Percentiles rank a stretch among this genome's conserved stretches.
Conservation (phyloP, 2,888 invertebrate genomes). For the Myopa testacea region DNA sequence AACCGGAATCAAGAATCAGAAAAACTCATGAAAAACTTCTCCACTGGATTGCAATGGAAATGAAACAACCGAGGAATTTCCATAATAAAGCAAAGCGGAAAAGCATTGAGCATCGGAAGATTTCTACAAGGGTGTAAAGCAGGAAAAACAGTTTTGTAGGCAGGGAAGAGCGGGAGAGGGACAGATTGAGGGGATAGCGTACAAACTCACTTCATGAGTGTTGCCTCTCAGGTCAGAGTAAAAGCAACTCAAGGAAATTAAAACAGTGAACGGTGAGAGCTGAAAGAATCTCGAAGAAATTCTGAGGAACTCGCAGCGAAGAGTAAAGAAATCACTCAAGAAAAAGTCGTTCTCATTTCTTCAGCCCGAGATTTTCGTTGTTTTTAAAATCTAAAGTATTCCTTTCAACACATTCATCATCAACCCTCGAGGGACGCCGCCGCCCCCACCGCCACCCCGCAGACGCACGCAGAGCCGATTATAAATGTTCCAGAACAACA, state of each 20-base stretch:
- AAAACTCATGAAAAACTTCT: slow-evolving; percentile 53
- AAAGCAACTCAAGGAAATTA: not conserved
- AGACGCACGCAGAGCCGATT: slow-evolving; percentile 39
- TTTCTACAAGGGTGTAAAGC: slow-evolving; percentile 27
- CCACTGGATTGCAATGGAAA: slow-evolving; percentile 57
- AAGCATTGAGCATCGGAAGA: slow-evolving; percentile 36
- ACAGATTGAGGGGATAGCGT: not conserved
- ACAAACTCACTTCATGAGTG: not conserved
- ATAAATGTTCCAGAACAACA: slow-evolving; percentile 66
- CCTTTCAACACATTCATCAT: not conserved
- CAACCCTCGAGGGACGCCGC: slow-evolving; percentile 47
- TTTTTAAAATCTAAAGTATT: not conserved
- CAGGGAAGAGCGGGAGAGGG: not conserved
- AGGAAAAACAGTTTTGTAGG: not conserved
- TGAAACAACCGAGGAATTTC: slow-evolving; percentile 47
- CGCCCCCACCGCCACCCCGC: slow-evolving; percentile 40
- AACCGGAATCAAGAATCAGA: slow-evolving; percentile 8
- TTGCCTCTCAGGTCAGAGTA: not conserved
- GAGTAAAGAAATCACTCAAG: not conserved
- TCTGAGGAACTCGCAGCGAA: not conserved
- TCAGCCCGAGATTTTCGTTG: not conserved
- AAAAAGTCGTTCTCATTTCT: not conserved
- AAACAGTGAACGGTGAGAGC: not conserved
- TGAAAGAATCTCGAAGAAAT: not conserved
- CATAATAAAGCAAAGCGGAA: slow-evolving; percentile 49